phyloP scores from a whole-genome alignment of 2,888 invertebrate genomes.

The Caenorhabditis japonica region DNA sequence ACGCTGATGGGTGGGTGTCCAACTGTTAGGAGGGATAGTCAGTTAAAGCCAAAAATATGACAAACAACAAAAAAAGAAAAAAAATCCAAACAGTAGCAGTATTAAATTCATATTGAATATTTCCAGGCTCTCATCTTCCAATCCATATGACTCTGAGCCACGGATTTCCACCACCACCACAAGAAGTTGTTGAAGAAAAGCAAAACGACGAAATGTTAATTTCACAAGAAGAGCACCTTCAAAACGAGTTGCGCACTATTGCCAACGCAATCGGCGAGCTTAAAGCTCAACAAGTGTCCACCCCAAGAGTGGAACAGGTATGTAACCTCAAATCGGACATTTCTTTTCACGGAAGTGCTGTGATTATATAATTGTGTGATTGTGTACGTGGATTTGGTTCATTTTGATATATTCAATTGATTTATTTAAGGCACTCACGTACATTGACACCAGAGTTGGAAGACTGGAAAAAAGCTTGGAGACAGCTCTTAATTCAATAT shows the following conservation, averaged over 20 bases:
- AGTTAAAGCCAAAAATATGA: neutral
- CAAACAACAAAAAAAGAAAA: neutral
- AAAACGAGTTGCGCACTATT: slow-evolving; percentile 38
- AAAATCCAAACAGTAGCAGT: neutral
- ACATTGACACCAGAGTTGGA: slow-evolving; percentile 70
- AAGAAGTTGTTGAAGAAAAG: slow-evolving; percentile 41
- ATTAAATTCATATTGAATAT: neutral
- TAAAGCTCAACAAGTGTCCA: slow-evolving; percentile 32
- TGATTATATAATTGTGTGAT: neutral
- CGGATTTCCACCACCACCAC: slow-evolving; percentile 64
- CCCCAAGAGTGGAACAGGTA: slow-evolving; percentile 47
- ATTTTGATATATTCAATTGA: neutral
- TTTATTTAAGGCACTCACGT: slow-evolving; percentile 21
- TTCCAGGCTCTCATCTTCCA: slow-evolving; percentile 65
- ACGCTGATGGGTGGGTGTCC: slow-evolving; percentile 5
- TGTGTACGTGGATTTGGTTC: neutral
- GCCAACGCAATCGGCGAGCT: slow-evolving; percentile 34
- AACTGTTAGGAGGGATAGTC: slow-evolving; percentile 16
- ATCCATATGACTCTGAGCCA: slow-evolving; percentile 69
- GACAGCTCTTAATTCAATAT: slow-evolving; percentile 73
- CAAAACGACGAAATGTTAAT: slow-evolving; percentile 24
- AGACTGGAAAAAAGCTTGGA: slow-evolving; percentile 76
- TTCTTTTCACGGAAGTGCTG: neutral
- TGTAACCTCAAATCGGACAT: neutral
- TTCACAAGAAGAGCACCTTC: slow-evolving; percentile 27